Base-by-base conservation (phyloP, 2,113 vertebrate genomes). In the Copsychus sechellarum region DNA sequence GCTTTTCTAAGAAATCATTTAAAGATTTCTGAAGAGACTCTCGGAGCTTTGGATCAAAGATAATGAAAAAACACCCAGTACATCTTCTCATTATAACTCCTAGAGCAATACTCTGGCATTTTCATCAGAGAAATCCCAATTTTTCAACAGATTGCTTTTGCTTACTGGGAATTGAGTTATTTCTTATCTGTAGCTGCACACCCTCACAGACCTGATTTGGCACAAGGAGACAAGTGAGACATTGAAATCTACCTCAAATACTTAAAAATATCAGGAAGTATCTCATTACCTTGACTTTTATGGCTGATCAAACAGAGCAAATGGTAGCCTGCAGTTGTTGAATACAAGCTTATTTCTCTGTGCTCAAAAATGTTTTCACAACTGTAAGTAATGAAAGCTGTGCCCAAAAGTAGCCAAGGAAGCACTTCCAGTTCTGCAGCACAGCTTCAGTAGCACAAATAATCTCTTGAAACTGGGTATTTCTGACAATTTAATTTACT, bases 401-500 rank as follows among this genome's bases (percentile, higher is more conserved):
- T 80, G 66, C 45, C 0, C 1, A 34, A 51, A 84, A 78, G 42
- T 11, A 29, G 51, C 45, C 64, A 50, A 80, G 54, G 76, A 48
- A 65, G 20, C 38, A 42, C 50, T 86, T 34, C 26, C 6, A 47
- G 45, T 11, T 72, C 22, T 58, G 62, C 50, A 86, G 38, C 40
- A 78, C 34, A 56, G 50, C 56, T 66, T 38, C 36, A 53, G 62
- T 2, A 38, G 45, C 56, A 80, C 51, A 79, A 88, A 81, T 25
- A 82, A 38, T 36, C 31, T 38, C 13, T 4, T 36, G 45, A 71
- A 92, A 76, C 42, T 65, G 23, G 36, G 51, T 36, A 53, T 80
- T 53, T 56, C 57, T 95, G 86, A 92, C 89, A 85, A 58, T 71
- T 81, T 80, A 80, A 95, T 91, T 88, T 83, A 90, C 48, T 64